A percentile compares a stretch with the other conserved stretches of the same genome.
Evolutionary conservation across 37 sponge, comb jelly and placozoan genomes (phyloP).

Genomic region (Halichondria panicea): DNA sequence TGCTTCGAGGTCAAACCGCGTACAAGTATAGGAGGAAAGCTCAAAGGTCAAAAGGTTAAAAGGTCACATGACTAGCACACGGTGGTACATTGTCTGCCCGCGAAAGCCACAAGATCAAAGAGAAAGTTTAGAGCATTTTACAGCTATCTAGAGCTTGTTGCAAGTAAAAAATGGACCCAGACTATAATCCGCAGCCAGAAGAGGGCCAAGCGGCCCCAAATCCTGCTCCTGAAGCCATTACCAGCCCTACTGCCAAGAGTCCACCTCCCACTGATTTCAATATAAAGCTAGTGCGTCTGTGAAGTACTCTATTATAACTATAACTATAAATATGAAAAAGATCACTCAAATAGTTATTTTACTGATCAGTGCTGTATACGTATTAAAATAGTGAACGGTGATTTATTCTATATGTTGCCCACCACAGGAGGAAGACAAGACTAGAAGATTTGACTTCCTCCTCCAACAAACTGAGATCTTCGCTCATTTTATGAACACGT

Average conservation of each 20-base stretch:
- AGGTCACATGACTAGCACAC: background rate
- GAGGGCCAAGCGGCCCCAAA: background rate
- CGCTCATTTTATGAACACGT: conserved; percentile 86
- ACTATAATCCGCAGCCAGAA: conserved; percentile 20
- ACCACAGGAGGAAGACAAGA: conserved; percentile 57
- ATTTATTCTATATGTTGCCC: background rate
- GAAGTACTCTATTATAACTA: background rate
- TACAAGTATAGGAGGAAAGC: too few species aligned
- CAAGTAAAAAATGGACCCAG: conserved; percentile 17
- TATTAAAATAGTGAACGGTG: background rate
- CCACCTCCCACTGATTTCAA: conserved; percentile 49
- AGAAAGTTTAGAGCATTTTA: background rate
- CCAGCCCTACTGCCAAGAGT: conserved; percentile 42
- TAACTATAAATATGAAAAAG: background rate
- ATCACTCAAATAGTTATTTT: background rate
- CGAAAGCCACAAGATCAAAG: too few species aligned
- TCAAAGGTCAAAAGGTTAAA: background rate
- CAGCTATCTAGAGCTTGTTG: background rate
- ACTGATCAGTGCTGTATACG: background rate
- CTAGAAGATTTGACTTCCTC: conserved; percentile 92
- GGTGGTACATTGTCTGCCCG: too few species aligned
- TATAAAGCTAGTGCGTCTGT: conserved; percentile 47
- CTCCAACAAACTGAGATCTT: conserved; percentile 98
- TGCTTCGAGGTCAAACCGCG: too few species aligned
- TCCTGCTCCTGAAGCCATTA: background rate